Conservation (phyloP, 2,888 invertebrate genomes). For the Agrochola circellaris region DNA sequence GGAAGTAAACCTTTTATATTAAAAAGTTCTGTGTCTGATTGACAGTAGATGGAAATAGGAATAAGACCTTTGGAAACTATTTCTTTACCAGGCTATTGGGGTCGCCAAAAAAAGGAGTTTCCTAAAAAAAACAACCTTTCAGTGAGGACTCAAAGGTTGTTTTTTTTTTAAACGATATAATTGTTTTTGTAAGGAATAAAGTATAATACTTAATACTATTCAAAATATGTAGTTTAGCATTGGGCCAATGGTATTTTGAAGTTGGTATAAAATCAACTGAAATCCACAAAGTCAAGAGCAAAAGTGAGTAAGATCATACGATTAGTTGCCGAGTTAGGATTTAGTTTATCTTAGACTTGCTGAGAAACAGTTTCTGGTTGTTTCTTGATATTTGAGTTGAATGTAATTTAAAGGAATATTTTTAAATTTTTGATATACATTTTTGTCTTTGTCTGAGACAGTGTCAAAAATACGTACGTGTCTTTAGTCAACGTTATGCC, state of each 20-base stretch:
- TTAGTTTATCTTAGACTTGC: not conserved
- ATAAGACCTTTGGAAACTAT: not conserved
- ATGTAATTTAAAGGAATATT: too few species aligned
- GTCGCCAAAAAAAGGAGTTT: not conserved
- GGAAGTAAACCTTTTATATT: not conserved
- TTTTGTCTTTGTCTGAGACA: too few species aligned
- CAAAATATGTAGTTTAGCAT: not conserved
- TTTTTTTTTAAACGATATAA: not conserved
- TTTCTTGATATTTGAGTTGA: not conserved
- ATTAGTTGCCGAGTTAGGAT: not conserved
- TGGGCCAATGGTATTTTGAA: not conserved
- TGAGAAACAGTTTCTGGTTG: not conserved
- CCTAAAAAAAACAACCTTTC: not conserved
- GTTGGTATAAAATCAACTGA: not conserved
- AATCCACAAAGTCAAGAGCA: not conserved
- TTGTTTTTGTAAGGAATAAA: not conserved
- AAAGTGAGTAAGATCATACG: not conserved
- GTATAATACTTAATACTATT: not conserved
- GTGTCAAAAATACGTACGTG: not conserved
- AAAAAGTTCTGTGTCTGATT: slow-evolving; percentile 2
- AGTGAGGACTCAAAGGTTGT: too few species aligned
- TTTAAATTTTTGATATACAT: too few species aligned
- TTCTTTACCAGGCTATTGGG: not conserved
- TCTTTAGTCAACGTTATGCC: not conserved
- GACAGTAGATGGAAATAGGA: slow-evolving; percentile 6